Evolutionary conservation across 2,797 vertebrate species (phyloP), one percentile per base, ranked within the genome.

Genomic region (Ptychadena robeensis): DNA sequence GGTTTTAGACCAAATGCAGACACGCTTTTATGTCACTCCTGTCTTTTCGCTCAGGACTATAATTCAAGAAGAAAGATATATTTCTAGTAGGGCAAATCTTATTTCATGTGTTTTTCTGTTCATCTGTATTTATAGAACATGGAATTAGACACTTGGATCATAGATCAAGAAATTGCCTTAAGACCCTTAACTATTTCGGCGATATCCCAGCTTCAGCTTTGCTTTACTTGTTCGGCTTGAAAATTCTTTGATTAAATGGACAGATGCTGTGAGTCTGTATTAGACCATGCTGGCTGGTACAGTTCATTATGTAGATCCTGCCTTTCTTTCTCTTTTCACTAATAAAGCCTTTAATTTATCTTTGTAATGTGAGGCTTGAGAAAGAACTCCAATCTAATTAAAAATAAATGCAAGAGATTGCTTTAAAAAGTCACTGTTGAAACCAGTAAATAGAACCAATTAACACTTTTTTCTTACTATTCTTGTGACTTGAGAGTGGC

Each of bases 1-100:
- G 44, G 95, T 96, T 95, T 95, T 94, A 94, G 96, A 92, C 91
- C 88, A 92, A 93, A 94, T 93, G 91, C 93, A 92, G 92, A 93
- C 91, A 89, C 59, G n/a, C 91, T 92, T 92, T 89, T 92, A 89
- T 92, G 91, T 93, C 92, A 93, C 94, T 94, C 94, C 91, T 91
- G 93, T 90, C 90, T 91, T 91, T 91, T 89, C 91, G 89, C 92
- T 92, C 93, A 92, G 92, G 90, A 90, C 88, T 73, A 91, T 93
- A 91, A 93, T 92, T 93, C 91, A 93, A 92, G 91, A 93, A 90
- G 5, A 27, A 69, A 57, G 65, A 68, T 70, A 63, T 15, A 70
- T 79, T 53, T 69, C 14, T 57, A 28, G 31, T 27, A 27, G 0
- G 27, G 65, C 10, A 5, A 25, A 28, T 57, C 12, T 69, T 61